These are phyloP conservation scores for Lordiphosa mommai DNA, from an alignment of 1,140 invertebrate genomes.

Conservation along the genomic window DNA sequence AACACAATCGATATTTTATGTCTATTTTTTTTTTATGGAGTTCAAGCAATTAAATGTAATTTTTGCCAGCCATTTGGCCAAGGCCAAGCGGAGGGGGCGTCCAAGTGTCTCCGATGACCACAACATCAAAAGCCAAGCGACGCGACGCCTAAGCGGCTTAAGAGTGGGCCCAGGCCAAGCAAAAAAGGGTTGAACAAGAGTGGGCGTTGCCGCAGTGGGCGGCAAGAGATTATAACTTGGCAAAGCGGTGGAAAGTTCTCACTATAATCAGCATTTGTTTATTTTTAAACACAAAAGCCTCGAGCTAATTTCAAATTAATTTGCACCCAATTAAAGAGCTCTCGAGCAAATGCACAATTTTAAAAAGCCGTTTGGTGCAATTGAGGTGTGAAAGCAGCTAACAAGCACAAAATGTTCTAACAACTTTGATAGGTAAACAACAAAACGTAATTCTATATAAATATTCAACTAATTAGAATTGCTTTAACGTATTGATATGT, in stretches of 20 bases:
- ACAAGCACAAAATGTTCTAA: conserved; percentile 26
- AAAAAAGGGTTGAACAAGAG: conserved; percentile 26
- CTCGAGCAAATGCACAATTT: conserved; percentile 12
- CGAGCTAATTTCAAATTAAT: conserved; percentile 53
- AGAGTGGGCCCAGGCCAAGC: conserved; percentile 7
- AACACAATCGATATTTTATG: conserved; percentile 26
- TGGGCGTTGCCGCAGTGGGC: too few relatives aligned
- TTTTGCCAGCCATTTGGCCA: conserved; percentile 37
- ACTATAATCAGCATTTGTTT: conserved; percentile 23
- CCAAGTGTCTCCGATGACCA: conserved; percentile 31
- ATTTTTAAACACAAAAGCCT: conserved; percentile 22
- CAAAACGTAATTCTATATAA: conserved; percentile 15
- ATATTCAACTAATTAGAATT: conserved; percentile 15
- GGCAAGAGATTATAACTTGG: conserved; percentile 24
- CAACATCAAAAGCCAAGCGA: neutral
- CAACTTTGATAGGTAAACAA: conserved; percentile 41
- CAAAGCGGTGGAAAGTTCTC: conserved; percentile 25
- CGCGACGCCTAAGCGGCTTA: conserved; percentile 12
- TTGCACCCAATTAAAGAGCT: conserved; percentile 42
- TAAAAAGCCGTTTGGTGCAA: conserved; percentile 11
- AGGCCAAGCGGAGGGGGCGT: conserved; percentile 28
- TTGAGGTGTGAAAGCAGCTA: conserved; percentile 24
- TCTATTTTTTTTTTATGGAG: conserved; percentile 31
- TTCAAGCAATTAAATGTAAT: conserved; percentile 52
- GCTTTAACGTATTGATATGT: conserved; percentile 26